A percentile compares a stretch with the other conserved stretches of the same genome.
Conservation (phyloP, 2,888 invertebrate species). For the Apamea monoglypha region DNA sequence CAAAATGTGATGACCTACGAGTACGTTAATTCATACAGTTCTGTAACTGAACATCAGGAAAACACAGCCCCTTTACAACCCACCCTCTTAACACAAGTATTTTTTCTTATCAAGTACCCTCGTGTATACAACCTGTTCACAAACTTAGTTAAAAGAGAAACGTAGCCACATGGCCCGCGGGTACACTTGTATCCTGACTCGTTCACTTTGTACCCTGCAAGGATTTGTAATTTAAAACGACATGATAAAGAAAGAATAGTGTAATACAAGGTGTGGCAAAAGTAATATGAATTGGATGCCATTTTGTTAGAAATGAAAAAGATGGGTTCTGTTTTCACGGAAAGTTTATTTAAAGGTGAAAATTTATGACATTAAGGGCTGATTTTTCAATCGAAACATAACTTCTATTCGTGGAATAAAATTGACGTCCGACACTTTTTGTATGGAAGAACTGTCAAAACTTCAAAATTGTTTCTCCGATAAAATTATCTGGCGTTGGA, state of each 20-base stretch:
- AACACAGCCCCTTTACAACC: not conserved
- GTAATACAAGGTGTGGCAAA: not conserved
- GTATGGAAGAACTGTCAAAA: no score
- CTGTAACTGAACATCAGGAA: not conserved
- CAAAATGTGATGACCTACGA: not conserved
- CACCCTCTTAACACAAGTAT: not conserved
- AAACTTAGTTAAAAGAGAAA: constrained; percentile 35
- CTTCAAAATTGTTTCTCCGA: no score
- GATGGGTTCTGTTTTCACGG: not conserved
- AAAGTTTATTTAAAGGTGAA: no score
- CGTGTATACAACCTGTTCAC: constrained; percentile 8
- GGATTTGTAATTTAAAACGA: constrained; percentile 27
- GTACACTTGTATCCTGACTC: not conserved
- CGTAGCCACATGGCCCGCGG: constrained; percentile 8
- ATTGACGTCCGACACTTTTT: no score
- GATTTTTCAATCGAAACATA: no score
- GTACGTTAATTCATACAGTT: not conserved
- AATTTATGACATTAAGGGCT: no score
- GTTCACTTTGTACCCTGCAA: not conserved
- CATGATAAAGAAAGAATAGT: not conserved
- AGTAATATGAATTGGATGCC: not conserved
- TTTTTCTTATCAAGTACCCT: constrained; percentile 30
- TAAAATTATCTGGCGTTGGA: no score
- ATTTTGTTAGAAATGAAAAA: no score
- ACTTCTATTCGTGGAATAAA: no score